A percentile compares a stretch with the other conserved stretches of the same genome.
These are phyloP conservation scores for Drosophila anceps DNA, from an alignment of 2,888 invertebrate genomes.

Conservation along the genomic window DNA sequence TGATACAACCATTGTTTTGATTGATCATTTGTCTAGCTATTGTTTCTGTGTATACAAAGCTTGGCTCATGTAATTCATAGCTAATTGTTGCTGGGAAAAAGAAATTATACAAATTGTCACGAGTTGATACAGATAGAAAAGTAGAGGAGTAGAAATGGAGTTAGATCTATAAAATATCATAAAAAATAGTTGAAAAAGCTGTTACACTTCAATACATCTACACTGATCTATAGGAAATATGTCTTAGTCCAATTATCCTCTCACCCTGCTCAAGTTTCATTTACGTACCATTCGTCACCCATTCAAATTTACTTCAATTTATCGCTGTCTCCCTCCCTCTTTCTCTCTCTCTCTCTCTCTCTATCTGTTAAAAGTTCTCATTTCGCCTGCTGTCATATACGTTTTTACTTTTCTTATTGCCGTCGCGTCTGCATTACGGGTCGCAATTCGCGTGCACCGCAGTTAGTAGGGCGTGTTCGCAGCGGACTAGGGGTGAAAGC, in stretches of 20 bases:
- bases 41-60: neutral
- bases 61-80: neutral
- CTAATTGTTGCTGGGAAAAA: neutral
- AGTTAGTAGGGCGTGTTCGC: conserved; percentile 40
- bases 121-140: neutral
- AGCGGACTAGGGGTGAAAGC: conserved; percentile 36
- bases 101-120: conserved; percentile 1
- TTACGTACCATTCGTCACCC: neutral
- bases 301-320: conserved; percentile 9
- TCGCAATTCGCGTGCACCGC: conserved; percentile 52
- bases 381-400: conserved; percentile 11
- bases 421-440: conserved; percentile 15
- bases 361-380: neutral
- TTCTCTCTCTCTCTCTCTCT: neutral
- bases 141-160: neutral
- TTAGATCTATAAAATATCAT: neutral
- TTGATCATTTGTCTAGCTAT: conserved; percentile 35
- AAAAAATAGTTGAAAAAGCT: neutral
- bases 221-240: neutral
- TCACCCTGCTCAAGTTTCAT: neutral
- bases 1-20: conserved; percentile 22
- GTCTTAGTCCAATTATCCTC: neutral
- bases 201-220: neutral
- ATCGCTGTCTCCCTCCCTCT: neutral
- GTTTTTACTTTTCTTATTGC: conserved; percentile 9